A percentile compares a stretch with the other conserved stretches of the same genome.
Evolutionary conservation across 2,797 vertebrate genomes (phyloP).

Genomic region (Anguilla pacifica): DNA sequence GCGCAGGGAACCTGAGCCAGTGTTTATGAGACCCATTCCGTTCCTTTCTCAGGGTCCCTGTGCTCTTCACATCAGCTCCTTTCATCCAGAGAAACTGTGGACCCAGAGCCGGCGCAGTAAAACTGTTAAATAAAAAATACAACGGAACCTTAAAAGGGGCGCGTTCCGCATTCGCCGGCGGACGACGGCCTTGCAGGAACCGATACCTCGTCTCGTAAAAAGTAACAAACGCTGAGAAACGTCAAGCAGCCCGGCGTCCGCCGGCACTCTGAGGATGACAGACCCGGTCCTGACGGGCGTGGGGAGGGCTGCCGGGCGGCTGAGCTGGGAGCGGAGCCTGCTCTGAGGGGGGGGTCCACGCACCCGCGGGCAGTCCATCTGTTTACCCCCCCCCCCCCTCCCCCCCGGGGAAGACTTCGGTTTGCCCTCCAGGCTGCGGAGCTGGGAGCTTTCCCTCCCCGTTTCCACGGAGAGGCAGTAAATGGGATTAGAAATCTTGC

Average conservation of each 20-base stretch:
- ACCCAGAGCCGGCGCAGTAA: background rate
- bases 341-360: background rate
- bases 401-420: background rate
- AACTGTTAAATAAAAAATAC: background rate
- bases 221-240: background rate
- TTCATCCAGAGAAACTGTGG: background rate
- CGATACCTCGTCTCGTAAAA: background rate
- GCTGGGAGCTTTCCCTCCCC: background rate
- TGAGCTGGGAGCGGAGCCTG: background rate
- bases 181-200: background rate
- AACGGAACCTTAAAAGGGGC: background rate
- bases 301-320: background rate
- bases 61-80: background rate
- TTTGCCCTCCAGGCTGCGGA: background rate
- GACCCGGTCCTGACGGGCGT: background rate
- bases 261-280: background rate
- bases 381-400: background rate
- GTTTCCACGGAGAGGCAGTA: background rate
- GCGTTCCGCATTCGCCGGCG: too few relatives aligned
- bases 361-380: background rate
- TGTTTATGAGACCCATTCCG: background rate
- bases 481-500: background rate
- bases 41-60: constrained; percentile 1
- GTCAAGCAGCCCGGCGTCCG: background rate
- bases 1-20: background rate